Percentiles rank a stretch among this genome's conserved stretches.
phyloP scores from a whole-genome alignment of 2,888 invertebrate genomes.

The Scotopteryx bipunctaria region DNA sequence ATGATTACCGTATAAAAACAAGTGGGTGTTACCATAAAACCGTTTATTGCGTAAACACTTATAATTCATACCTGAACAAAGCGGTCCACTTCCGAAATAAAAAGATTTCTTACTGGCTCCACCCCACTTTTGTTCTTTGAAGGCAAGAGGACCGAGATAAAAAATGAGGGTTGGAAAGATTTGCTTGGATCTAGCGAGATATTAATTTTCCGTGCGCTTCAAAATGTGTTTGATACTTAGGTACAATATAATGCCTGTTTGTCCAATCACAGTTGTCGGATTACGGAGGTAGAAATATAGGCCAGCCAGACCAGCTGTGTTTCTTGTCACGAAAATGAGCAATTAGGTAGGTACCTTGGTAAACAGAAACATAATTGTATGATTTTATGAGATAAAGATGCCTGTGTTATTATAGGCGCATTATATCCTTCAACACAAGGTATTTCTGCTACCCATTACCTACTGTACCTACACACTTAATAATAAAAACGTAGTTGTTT shows the following conservation, averaged over 20 bases:
- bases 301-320: conserved; percentile 35
- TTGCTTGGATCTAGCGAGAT: no score
- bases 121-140: conserved; percentile 27
- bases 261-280: no score
- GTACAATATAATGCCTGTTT: no score
- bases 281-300: conserved; percentile 39
- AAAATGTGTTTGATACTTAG: no score
- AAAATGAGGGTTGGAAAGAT: no score
- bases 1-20: conserved; percentile 3
- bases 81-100: conserved; percentile 6
- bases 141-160: conserved; percentile 19
- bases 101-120: conserved; percentile 27
- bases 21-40: conserved; percentile 7
- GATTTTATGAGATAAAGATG: no score
- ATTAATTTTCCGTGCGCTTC: no score
- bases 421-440: no score
- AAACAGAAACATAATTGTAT: background rate
- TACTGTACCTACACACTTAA: no score
- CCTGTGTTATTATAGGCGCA: background rate
- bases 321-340: conserved; percentile 12
- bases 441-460: no score
- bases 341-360: no score
- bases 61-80: background rate
- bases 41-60: conserved; percentile 9
- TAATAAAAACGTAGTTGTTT: no score